These are phyloP conservation scores for Cheilosia vulpina DNA, from an alignment of 2,888 invertebrate species.

Conservation along the genomic window DNA sequence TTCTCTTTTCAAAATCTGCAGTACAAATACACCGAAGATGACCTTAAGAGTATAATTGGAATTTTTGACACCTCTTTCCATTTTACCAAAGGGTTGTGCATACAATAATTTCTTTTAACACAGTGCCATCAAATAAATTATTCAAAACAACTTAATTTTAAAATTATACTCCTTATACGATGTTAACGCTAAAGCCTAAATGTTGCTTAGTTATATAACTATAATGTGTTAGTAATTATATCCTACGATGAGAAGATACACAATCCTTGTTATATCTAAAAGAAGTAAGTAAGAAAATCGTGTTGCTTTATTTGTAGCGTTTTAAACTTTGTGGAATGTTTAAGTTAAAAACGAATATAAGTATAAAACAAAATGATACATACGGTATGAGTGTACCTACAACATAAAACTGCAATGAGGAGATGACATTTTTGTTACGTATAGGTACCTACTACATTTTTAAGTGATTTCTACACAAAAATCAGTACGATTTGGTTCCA, in stretches of 20 bases:
- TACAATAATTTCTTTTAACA: too few species aligned
- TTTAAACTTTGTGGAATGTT: neutral
- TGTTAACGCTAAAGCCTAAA: neutral
- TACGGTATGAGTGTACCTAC: neutral
- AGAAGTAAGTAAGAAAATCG: conserved; percentile 38
- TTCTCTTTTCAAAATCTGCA: too few species aligned
- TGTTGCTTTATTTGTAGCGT: conserved; percentile 35
- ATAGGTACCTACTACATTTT: neutral
- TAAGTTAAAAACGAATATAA: neutral
- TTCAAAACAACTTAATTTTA: neutral
- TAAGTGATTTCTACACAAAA: conserved; percentile 48
- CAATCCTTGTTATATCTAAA: conserved; percentile 66
- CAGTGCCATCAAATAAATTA: too few species aligned
- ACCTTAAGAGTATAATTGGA: too few species aligned
- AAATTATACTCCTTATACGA: neutral
- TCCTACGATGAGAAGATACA: conserved; percentile 21
- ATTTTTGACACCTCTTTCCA: too few species aligned
- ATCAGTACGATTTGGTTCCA: conserved; percentile 61
- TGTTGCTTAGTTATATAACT: neutral
- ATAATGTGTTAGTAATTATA: too few species aligned
- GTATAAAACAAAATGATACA: neutral
- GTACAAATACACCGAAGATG: too few species aligned
- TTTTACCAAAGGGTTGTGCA: too few species aligned
- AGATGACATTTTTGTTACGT: neutral
- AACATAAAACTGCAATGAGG: neutral